These are phyloP conservation scores for Acyrthosiphon pisum DNA, from an alignment of 1,140 invertebrate species.

Conservation along the genomic window DNA sequence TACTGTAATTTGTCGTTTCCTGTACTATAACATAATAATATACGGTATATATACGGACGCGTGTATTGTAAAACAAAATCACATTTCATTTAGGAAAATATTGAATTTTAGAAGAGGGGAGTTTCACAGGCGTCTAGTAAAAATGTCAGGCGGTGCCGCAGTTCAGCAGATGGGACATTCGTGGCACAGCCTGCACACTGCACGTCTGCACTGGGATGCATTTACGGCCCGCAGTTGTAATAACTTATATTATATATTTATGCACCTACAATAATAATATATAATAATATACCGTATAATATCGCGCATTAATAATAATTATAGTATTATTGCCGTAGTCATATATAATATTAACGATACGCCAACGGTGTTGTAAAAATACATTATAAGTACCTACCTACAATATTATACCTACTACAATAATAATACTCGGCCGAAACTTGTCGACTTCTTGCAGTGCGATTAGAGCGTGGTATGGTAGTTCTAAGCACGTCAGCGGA, in stretches of 20 bases:
- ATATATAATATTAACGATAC: background rate
- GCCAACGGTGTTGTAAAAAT: background rate
- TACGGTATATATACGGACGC: background rate
- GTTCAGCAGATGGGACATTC: background rate
- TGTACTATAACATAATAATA: background rate
- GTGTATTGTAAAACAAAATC: background rate
- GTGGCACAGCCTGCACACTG: background rate
- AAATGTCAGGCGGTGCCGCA: background rate
- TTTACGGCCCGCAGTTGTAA: background rate
- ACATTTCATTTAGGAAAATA: background rate
- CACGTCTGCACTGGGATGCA: background rate
- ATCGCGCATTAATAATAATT: background rate
- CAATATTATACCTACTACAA: background rate
- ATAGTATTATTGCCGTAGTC: background rate
- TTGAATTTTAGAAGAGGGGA: background rate
- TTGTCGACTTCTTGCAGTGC: background rate
- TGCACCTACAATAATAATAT: background rate
- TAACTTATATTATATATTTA: background rate
- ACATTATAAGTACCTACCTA: background rate
- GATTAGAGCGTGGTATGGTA: background rate
- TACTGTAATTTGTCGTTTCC: conserved; percentile 1
- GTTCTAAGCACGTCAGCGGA: no score
- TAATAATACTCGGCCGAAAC: background rate
- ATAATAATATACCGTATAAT: background rate
- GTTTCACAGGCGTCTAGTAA: background rate